phyloP scores from a whole-genome alignment of 2,888 invertebrate species.

The Entomobrya proxima region DNA sequence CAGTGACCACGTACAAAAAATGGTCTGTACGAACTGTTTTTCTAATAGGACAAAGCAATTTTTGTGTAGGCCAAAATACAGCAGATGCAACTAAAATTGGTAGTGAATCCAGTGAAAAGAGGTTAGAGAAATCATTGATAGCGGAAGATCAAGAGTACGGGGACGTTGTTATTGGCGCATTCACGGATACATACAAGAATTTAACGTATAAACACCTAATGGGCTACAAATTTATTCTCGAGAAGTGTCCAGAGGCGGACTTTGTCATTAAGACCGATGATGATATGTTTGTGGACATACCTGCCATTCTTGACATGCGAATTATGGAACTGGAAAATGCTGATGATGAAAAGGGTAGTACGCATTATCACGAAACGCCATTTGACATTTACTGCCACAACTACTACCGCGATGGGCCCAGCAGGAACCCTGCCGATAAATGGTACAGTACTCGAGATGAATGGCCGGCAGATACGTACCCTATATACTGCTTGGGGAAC shows the following conservation, averaged over 20 bases:
- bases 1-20: not conserved
- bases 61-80: not conserved
- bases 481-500: slow-evolving; percentile 34
- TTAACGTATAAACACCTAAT: slow-evolving; percentile 76
- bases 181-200: slow-evolving; percentile 64
- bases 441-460: slow-evolving; percentile 46
- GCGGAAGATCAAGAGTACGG: slow-evolving; percentile 13
- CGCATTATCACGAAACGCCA: not conserved
- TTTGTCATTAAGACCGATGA: slow-evolving; percentile 76
- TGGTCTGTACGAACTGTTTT: slow-evolving; percentile 6
- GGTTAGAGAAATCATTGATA: not conserved
- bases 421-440: not conserved
- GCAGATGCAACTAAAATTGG: not conserved
- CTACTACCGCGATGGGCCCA: not conserved
- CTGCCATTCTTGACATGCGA: slow-evolving; percentile 77
- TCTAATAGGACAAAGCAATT: slow-evolving; percentile 8
- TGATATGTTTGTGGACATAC: slow-evolving; percentile 56
- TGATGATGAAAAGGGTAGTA: not conserved
- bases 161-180: not conserved
- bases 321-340: not conserved
- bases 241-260: slow-evolving; percentile 72
- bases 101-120: not conserved
- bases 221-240: slow-evolving; percentile 75
- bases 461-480: slow-evolving; percentile 50
- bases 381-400: not conserved